phyloP scores from a whole-genome alignment of 92 coral and sea anemone species.

The Porites rus region DNA sequence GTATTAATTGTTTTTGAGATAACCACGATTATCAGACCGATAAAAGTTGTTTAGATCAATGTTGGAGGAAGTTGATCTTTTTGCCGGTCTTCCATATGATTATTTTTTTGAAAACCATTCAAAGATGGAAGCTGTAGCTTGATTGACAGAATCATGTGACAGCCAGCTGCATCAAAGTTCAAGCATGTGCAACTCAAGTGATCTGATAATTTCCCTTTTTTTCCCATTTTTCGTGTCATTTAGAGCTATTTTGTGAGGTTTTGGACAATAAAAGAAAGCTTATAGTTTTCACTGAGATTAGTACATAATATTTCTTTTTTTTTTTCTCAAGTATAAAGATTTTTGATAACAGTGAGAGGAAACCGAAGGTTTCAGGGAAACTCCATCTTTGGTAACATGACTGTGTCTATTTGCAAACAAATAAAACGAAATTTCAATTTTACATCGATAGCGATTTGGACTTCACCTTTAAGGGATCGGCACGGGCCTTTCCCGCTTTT shows the following conservation, averaged over 20 bases:
- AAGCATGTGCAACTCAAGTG: constrained; percentile 1
- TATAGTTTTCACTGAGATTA: too few species aligned
- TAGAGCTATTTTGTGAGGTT: not conserved
- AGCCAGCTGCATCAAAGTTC: not conserved
- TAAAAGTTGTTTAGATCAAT: not conserved
- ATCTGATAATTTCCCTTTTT: not conserved
- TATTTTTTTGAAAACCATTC: not conserved
- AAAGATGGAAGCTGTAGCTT: not conserved
- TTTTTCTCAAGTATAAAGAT: not conserved
- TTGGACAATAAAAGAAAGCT: too few species aligned
- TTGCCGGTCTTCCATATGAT: not conserved
- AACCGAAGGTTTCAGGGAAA: not conserved
- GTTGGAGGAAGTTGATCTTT: not conserved
- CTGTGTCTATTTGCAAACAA: not conserved
- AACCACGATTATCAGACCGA: not conserved
- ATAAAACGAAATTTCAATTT: constrained; percentile 23
- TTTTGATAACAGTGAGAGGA: not conserved
- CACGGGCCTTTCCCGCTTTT: constrained; percentile 7
- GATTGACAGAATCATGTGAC: constrained; percentile 25
- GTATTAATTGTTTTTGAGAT: too few species aligned
- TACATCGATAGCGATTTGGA: not conserved
- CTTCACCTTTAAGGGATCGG: not conserved
- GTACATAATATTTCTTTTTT: not conserved
- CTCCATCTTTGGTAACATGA: constrained; percentile 32
- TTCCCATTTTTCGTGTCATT: not conserved